Base-by-base conservation (phyloP, 1,140 invertebrate species). In the Mizuhopecten yessoensis region DNA sequence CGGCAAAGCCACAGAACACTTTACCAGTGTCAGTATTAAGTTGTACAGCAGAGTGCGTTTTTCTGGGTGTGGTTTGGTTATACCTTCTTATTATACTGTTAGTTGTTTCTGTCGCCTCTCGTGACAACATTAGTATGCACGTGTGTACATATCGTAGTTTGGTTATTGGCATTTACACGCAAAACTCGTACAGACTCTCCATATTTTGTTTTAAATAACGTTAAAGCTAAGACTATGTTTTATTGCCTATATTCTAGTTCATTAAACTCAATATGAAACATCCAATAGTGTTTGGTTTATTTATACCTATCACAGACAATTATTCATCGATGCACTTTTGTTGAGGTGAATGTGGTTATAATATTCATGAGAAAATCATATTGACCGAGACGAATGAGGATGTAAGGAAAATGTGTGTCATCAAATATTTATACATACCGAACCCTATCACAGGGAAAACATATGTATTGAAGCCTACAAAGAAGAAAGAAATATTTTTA, bases 11-110 rank as follows among this genome's bases (percentile, higher is more conserved):
- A 75, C 23, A 75, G 57, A 75, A 75, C 57, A 75, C 57, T 75
- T 75, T 75, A 75, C 57, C 57, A 29, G 23, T 75, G 57, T 9
- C 57, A 75, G 57, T 75, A 75, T 75, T 75, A 75, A 75, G 57
- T 75, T 75, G 57, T 75, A 75, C 57, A 75, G 57, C 23, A 29
- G 57, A 75, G 57, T 75, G 57, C 3, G 13, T 29, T 75, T n/a
- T 75, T 75, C 23, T 29, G 23, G 57, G 57, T 75, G 57, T 75
- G 57, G 57, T 75, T n/a, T 75, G 29, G 29, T 29, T 75, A 75
- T 75, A 17, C 57, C 1, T 75, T 75, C 57, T 29, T 75, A 75
- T 75, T 75, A 75, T 75, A 75, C 17, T 5, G n/a, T n/a, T 0
- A 75, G 57, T 29, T 29, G 17, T 75, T 17, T 29, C 57, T 29